Evolutionary conservation across 1,140 invertebrate species (phyloP).

Genomic region (Xylocopa sonorina): DNA sequence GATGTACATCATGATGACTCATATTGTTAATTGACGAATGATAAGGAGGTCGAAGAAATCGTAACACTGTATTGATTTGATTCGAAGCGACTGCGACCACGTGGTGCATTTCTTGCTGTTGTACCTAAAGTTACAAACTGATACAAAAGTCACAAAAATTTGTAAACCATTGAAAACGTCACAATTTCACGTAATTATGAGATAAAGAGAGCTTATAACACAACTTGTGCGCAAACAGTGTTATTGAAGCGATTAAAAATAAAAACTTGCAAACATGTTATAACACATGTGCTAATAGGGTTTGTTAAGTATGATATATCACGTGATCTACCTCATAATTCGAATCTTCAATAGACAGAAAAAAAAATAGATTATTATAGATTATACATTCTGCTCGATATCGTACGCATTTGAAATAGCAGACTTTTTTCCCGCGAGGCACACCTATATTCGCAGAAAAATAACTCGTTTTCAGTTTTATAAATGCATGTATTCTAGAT

Average conservation of each 20-base stretch:
- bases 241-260: constrained; percentile 9
- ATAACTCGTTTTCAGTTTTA: background rate
- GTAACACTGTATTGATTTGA: background rate
- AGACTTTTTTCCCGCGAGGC: background rate
- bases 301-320: background rate
- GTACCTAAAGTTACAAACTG: background rate
- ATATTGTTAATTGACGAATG: constrained; percentile 9
- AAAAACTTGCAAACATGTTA: constrained; percentile 1
- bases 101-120: constrained; percentile 3
- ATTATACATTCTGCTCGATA: background rate
- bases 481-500: background rate
- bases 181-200: background rate
- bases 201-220: background rate
- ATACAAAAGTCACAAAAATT: background rate
- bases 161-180: no score
- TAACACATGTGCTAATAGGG: background rate
- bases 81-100: background rate
- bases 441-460: background rate
- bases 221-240: no score
- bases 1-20: background rate
- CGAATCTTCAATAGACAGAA: no score
- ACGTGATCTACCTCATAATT: background rate
- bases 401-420: background rate
- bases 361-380: background rate
- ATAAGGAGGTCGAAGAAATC: constrained; percentile 15